Evolutionary conservation across 2,797 vertebrate genomes (phyloP), one percentile per base, ranked within the genome.

Genomic region (Kryptolebias ocellatus): DNA sequence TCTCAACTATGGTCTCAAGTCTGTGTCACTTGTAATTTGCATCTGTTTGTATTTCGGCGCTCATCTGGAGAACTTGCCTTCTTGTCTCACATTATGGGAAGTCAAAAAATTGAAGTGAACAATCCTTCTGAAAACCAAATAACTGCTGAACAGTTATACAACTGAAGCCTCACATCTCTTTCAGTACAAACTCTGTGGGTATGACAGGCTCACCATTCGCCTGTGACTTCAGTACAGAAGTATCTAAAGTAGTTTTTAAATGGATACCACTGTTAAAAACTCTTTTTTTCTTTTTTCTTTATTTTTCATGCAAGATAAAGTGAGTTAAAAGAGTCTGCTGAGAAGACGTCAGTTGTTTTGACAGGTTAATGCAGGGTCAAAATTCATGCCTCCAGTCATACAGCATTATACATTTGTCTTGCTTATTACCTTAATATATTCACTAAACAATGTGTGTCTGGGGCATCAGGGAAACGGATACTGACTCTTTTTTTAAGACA

Each of bases 11-110:
- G 20, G 3, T 65, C 18, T 61, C 15, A 53, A 51, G 45, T 68
- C 60, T 61, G 52, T 45, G 27, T 39, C 57, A 55, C 62, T 39
- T 49, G 64, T 51, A 53, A 63, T 79, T 57, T 63, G 31, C 57
- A 64, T 65, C 8, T 24, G 47, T n/a, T 47, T 31, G 58, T 46
- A 58, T 73, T 53, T 56, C 28, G 34, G 66, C 46, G 67, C 29
- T 58, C 5, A 27, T 64, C 24, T 62, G 14, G 28, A 55, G 45
- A 20, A 62, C 28, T 7, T 51, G 15, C 52, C 24, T 65, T 17
- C 53, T 77, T 42, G 55, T 62, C n/a, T 60, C 27, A 55, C n/a
- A 46, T 17, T 3, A n/a, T 55, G 44, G 7, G 39, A 65, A 9
- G 37, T 42, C 17, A 37, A 20, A 20, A 55, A 60, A 45, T 27